phyloP scores from a whole-genome alignment of 2,888 invertebrate species.

The Platynereis dumerilii region DNA sequence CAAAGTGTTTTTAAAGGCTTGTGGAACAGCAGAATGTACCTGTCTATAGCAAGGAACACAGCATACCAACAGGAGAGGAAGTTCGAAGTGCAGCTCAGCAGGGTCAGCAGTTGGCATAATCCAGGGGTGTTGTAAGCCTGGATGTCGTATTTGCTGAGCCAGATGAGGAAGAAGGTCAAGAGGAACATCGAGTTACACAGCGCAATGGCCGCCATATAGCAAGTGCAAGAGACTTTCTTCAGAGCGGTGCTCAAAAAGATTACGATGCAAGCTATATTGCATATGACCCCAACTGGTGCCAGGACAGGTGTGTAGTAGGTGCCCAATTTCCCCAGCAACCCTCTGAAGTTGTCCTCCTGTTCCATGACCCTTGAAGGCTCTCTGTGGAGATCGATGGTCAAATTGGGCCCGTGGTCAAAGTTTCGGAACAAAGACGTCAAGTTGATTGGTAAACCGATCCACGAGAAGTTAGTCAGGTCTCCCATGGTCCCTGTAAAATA shows the following conservation, averaged over 20 bases:
- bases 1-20: not conserved
- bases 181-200: constrained; percentile 1
- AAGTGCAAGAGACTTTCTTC: not conserved
- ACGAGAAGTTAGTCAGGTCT: too few species aligned
- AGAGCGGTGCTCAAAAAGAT: not conserved
- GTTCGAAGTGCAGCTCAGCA: constrained; percentile 5
- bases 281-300: not conserved
- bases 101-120: not conserved
- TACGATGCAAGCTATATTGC: not conserved
- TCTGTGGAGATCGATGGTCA: too few species aligned
- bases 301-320: constrained; percentile 1
- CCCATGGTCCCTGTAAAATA: too few species aligned
- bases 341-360: not conserved
- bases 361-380: too few species aligned
- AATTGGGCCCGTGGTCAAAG: too few species aligned
- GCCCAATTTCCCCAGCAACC: not conserved
- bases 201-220: constrained; percentile 1
- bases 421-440: too few species aligned
- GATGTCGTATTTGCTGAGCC: not conserved
- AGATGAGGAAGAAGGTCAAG: not conserved
- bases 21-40: not conserved
- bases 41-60: constrained; percentile 4
- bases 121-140: constrained; percentile 5
- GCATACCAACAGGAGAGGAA: constrained; percentile 5
- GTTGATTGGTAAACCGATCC: too few species aligned